Base-by-base conservation (phyloP, 2,888 invertebrate genomes). In the Torymus aiolomorphi region DNA sequence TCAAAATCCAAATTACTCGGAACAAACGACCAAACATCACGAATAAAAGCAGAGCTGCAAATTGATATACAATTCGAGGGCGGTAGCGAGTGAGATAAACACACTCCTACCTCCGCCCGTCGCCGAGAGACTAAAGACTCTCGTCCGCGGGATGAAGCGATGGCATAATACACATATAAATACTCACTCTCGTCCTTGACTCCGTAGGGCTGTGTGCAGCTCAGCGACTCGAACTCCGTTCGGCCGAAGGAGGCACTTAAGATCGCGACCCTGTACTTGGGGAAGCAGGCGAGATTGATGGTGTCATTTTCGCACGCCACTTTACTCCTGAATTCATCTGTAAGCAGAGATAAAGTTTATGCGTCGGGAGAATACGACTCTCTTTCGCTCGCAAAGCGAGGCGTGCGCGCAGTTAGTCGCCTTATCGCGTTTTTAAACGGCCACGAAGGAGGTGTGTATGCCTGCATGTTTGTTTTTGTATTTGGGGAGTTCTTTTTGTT, bases 311-410 rank as follows among this genome's bases (percentile, higher is more conserved):
- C 96, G 91, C 98, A 98, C 83, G 97, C 97, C 87, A 97, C 95
- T 93, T 97, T 96, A 91, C 97, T 97, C 83, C 96, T 94, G 91
- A 98, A 98, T 90, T 97, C 97, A 91, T 96, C 98, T 98, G 94
- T 86, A 92, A 92, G 80, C 82, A 81, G 20, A 82, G 66, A 78
- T 76, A 80, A 75, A 42, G 42, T 42, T 42, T 62, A 20, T 56
- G 31, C 66, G 12, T 51, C 52, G 77, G 69, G 52, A 57, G 42
- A 42, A 77, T 54, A 24, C 49, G 20, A 72, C 8, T 42, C 57
- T 16, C 20, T 51, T 67, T 13, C 52, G 3, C 14, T 57, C 12
- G 10, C 42, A 8, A 42, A 42, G 8, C 8, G 42, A 5, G 42
- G 8, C 42, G 8, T 8, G 8, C 42, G 42, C 42, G 42, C 42